Evolutionary conservation across 2,888 invertebrate genomes (phyloP), one percentile per base, ranked within the genome.

Genomic region (Dendrolimus pini): DNA sequence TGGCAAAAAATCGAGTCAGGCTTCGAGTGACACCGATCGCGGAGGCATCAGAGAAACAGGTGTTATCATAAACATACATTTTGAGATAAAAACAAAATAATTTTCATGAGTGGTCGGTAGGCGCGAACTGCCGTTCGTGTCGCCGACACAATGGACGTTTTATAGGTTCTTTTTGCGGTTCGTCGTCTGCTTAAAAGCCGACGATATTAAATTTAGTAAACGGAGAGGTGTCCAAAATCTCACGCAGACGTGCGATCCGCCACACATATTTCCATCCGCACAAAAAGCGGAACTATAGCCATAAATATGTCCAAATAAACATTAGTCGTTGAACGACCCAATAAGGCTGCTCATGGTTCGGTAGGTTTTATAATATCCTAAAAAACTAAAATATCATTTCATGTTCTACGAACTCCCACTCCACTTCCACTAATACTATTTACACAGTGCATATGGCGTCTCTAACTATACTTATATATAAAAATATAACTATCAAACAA

Each of bases 301-400:
- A 91, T 91, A 91, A 91, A 91, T 91, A 91, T 91, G 89, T 90
- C 89, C 88, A 89, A 90, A 89, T 88, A 89, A 89, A 89, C 89
- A 87, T 89, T 89, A 88, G 89, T 82, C 83, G 81, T 76, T 78
- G 81, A 75, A 81, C 69, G 77, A 71, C 81, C 75, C 78, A 80
- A 82, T 80, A 82, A 78, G 75, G 74, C 71, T 80, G 73, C 69
- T 74, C 72, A 78, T 82, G 82, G 82, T 83, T 86, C 78, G 77
- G 77, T 74, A 72, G 41, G 30, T 47, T 18, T 54, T 56, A 41
- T 14, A 56, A 56, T 54, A 59, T 57, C 56, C 59, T 55, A 59
- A 6, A n/a, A 30, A 30, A 30, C 30, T 6, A 30, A 30, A 30
- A 30, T 30, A 30, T 30, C 3, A 30, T 30, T 30, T 30, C 30